These are phyloP conservation scores for Lacerta agilis DNA, from an alignment of 2,797 vertebrate species.

Conservation along the genomic window DNA sequence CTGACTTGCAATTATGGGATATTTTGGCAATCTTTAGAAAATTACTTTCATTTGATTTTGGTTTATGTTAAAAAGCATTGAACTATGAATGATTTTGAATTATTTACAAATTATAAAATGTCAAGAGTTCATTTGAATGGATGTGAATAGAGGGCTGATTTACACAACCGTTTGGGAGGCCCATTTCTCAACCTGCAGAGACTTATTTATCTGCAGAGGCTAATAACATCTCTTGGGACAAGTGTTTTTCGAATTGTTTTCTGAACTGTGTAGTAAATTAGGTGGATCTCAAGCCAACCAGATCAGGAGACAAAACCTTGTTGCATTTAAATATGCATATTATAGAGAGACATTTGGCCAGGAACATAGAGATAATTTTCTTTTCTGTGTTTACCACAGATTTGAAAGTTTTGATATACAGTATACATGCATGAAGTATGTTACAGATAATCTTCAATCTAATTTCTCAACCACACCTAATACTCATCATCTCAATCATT, in stretches of 20 bases:
- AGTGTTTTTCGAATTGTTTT: background rate
- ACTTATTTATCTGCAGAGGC: no score
- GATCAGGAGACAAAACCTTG: slow-evolving; percentile 55
- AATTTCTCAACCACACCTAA: background rate
- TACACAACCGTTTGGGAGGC: slow-evolving; percentile 18
- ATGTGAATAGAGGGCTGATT: slow-evolving; percentile 12
- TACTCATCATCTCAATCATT: slow-evolving; percentile 4
- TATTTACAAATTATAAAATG: slow-evolving; percentile 49
- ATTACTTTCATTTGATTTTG: slow-evolving; percentile 68
- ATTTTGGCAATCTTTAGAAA: slow-evolving; percentile 59
- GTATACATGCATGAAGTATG: accelerated
- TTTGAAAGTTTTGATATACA: background rate
- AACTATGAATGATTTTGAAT: slow-evolving; percentile 37
- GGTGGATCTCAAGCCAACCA: slow-evolving; percentile 54
- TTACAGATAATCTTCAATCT: slow-evolving; percentile 10
- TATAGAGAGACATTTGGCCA: background rate
- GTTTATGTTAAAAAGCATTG: slow-evolving; percentile 65
- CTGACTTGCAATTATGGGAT: slow-evolving; percentile 60
- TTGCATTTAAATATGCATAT: slow-evolving; percentile 36
- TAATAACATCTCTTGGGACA: background rate
- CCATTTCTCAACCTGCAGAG: slow-evolving; percentile 18
- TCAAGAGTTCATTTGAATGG: slow-evolving; percentile 58
- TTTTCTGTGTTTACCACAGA: background rate
- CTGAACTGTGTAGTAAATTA: slow-evolving; percentile 33
- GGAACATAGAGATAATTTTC: background rate